Percentiles rank a stretch among this genome's conserved stretches.
phyloP scores from a whole-genome alignment of 2,113 vertebrate species.

The Formicarius rufipectus region DNA sequence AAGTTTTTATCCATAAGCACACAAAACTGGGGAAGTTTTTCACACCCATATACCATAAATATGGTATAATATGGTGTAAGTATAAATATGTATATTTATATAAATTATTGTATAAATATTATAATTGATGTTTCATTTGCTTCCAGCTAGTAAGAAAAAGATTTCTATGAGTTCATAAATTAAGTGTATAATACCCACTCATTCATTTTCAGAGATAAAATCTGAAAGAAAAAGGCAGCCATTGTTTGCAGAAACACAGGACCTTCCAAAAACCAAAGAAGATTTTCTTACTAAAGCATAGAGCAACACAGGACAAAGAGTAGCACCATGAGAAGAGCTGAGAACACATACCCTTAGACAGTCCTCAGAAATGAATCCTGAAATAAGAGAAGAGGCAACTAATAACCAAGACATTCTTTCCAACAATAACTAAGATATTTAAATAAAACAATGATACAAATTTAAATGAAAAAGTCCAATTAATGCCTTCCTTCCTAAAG shows the following conservation, averaged over 20 bases:
- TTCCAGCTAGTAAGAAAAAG: background rate
- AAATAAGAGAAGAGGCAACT: background rate
- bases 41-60: background rate
- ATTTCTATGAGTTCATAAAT: background rate
- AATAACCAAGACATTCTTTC: background rate
- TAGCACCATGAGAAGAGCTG: background rate
- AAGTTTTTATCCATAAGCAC: background rate
- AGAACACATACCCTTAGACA: background rate
- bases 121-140: background rate
- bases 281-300: background rate
- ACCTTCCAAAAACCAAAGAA: background rate
- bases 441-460: background rate
- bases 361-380: background rate
- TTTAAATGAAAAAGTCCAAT: background rate
- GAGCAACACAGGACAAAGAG: background rate
- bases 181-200: background rate
- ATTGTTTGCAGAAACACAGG: background rate
- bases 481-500: background rate
- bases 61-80: too few species aligned
- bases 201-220: background rate
- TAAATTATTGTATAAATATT: too few species aligned
- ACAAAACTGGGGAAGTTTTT: background rate
- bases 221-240: background rate
- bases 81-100: too few species aligned
- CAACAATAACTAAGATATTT: background rate